These are phyloP conservation scores for Gymnopithys bicolor DNA, from an alignment of 2,797 vertebrate species.

Conservation along the genomic window DNA sequence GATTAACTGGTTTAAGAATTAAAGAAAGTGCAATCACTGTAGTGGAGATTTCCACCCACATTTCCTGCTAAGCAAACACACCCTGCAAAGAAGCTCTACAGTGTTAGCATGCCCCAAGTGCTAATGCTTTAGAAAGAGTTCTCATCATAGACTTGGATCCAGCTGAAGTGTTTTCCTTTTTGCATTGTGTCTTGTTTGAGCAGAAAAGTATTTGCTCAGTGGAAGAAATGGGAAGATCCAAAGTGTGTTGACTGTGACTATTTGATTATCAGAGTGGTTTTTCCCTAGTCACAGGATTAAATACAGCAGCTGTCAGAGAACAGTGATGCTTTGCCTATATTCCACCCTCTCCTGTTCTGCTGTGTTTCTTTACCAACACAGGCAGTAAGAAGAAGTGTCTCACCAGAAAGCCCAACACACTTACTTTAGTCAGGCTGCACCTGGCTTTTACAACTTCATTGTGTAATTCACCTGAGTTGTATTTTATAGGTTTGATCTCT, in stretches of 20 bases:
- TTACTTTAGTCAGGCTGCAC: neutral
- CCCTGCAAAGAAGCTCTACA: neutral
- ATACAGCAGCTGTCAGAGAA: neutral
- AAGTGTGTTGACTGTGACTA: neutral
- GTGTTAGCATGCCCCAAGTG: neutral
- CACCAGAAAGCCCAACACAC: neutral
- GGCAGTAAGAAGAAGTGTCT: neutral
- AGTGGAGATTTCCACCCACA: neutral
- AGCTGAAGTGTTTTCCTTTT: neutral
- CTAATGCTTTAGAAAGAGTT: neutral
- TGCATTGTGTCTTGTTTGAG: neutral
- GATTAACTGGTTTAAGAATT: neutral
- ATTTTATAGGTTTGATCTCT: neutral
- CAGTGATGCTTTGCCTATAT: neutral
- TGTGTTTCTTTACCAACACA: neutral
- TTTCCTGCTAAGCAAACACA: neutral
- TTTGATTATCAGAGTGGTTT: neutral
- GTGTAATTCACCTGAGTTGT: neutral
- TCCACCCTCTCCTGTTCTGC: neutral
- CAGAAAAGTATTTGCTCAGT: neutral
- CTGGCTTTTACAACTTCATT: neutral
- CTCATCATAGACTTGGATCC: neutral
- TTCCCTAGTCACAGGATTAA: neutral
- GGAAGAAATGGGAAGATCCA: neutral
- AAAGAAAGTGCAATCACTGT: neutral